Base-by-base conservation (phyloP, 1,140 invertebrate genomes). In the Hyles euphorbiae region DNA sequence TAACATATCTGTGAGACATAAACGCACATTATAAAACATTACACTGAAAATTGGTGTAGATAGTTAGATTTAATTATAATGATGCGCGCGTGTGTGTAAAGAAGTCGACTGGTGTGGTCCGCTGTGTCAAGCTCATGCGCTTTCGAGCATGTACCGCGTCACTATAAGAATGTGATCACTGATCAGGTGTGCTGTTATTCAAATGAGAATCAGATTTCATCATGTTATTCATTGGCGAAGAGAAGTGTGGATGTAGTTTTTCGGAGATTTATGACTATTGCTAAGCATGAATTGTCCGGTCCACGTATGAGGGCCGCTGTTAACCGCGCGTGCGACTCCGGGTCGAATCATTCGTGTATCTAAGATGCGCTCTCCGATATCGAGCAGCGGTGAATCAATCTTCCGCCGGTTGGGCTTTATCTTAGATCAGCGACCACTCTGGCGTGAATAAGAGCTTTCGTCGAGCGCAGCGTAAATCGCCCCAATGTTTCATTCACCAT, bases 161-260 rank as follows among this genome's bases (percentile, higher is more conserved):
- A 66, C 68, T 71, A 74, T 56, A 74, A 71, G 75, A 81, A 81
- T 72, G 58, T 63, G 68, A 75, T 72, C 71, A 48, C 59, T 52
- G 22, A 22, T 22, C 22, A 22, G 36, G 36, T 58, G 67, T 65
- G 67, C 63, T 65, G 66, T 70, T 75, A 79, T 75, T 74, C 71
- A 77, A 78, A 72, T 76, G 66, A 76, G 76, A 58, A 56, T 83
- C 75, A 66, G 74, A 81, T 85, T 85, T 83, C 81, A 70, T 76
- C 52, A 70, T 49, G 68, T 70, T 62, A 70, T 64, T 60, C 58
- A 61, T 58, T 59, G 50, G 56, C 53, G 32, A 55, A 61, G 58
- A 58, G 56, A 62, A 73, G 67, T 76, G 77, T 74, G 74, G 76
- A 77, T 76, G 67, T 56, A 65, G 62, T 65, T 53, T 61, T 61